Percentiles rank a stretch among this genome's conserved stretches.
Conservation (phyloP, 2,888 invertebrate genomes). For the Neocrepidodera transversa region DNA sequence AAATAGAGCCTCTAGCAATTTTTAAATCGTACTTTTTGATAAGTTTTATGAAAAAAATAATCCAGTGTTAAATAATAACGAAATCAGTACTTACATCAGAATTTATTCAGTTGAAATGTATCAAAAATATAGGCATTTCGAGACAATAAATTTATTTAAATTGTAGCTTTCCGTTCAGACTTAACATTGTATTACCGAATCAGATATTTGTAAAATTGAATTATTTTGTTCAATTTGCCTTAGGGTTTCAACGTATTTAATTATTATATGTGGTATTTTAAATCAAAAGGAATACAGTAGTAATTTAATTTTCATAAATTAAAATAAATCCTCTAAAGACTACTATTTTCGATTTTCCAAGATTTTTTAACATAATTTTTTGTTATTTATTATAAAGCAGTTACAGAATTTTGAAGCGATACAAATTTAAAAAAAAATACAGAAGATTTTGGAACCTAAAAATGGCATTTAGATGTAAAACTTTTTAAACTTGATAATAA, state of each 20-base stretch:
- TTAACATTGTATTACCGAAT: not conserved
- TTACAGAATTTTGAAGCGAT: too few relatives aligned
- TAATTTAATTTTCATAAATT: too few relatives aligned
- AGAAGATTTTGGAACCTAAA: too few relatives aligned
- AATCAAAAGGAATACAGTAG: not conserved
- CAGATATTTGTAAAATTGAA: not conserved
- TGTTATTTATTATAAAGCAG: too few relatives aligned
- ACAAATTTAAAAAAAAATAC: too few relatives aligned
- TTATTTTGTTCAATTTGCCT: not conserved
- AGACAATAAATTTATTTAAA: not conserved
- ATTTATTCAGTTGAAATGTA: not conserved
- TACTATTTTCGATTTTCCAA: too few relatives aligned
- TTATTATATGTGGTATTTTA: not conserved
- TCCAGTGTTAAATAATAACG: not conserved
- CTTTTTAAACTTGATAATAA: too few relatives aligned
- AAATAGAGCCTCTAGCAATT: not conserved
- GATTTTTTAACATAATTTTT: too few relatives aligned
- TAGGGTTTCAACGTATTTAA: not conserved
- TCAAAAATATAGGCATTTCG: too few relatives aligned
- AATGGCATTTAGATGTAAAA: too few relatives aligned
- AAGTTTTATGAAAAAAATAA: not conserved
- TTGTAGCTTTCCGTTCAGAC: not conserved
- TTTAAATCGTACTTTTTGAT: not conserved
- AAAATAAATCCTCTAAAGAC: too few relatives aligned
- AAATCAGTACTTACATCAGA: not conserved